Percentiles rank a stretch among this genome's conserved stretches.
phyloP scores from a whole-genome alignment of 2,797 vertebrate species.

The Sphaeramia orbicularis region DNA sequence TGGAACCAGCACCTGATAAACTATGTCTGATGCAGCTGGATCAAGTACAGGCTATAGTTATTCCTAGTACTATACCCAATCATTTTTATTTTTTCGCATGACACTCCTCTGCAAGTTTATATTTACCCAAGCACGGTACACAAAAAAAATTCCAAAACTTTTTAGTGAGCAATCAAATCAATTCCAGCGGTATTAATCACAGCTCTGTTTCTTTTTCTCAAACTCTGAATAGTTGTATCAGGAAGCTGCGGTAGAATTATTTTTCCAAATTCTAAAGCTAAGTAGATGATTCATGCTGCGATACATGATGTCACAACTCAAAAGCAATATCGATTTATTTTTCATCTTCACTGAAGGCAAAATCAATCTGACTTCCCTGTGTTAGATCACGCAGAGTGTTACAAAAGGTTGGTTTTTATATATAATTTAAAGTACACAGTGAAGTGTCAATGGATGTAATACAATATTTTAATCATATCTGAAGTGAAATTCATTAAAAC shows the following conservation, averaged over 20 bases:
- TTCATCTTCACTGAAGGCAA: conserved; percentile 18
- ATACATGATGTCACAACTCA: conserved; percentile 27
- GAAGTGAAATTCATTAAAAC: conserved; percentile 5
- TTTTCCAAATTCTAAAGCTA: conserved; percentile 6
- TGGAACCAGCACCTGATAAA: too few relatives aligned
- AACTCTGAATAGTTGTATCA: conserved; percentile 6
- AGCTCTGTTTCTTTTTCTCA: conserved; percentile 6
- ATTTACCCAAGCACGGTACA: too few relatives aligned
- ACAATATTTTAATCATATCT: conserved; percentile 2
- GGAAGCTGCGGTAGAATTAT: conserved; percentile 3
- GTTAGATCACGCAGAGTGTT: conserved; percentile 9
- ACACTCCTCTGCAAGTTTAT: too few relatives aligned
- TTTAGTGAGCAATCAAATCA: conserved; percentile 19
- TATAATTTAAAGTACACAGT: conserved; percentile 1
- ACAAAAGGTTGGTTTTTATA: conserved; percentile 1
- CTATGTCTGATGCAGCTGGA: too few relatives aligned
- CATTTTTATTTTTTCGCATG: too few relatives aligned
- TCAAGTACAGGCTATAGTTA: too few relatives aligned
- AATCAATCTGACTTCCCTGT: conserved; percentile 19
- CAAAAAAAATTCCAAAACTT: too few relatives aligned
- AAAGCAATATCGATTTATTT: conserved; percentile 36
- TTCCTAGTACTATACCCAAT: too few relatives aligned
- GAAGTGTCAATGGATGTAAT: conserved; percentile 17
- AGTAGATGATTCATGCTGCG: conserved; percentile 17
- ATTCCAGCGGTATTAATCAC: conserved; percentile 27